Evolutionary conservation across 2,888 invertebrate genomes (phyloP).

Genomic region (Acronicta aceris): DNA sequence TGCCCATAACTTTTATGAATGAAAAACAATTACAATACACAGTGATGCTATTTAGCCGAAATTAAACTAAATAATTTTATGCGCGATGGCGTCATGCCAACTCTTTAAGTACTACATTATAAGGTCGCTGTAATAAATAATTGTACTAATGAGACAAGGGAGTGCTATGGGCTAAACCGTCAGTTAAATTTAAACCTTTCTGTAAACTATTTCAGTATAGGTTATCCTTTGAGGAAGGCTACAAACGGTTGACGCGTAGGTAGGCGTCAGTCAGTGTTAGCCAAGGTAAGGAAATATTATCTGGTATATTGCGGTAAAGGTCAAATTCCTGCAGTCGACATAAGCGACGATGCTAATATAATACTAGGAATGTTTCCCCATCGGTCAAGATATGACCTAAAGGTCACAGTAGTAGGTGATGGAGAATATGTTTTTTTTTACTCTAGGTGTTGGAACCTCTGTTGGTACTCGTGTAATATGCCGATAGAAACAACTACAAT

Average conservation of each 20-base stretch:
- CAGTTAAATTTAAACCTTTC: constrained; percentile 26
- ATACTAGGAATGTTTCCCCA: constrained; percentile 9
- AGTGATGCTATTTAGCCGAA: constrained; percentile 32
- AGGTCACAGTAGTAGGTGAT: not conserved
- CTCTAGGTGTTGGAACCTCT: no score
- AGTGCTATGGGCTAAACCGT: constrained; percentile 12
- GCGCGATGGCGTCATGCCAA: constrained; percentile 54
- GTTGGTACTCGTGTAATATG: no score
- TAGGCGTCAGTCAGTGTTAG: constrained; percentile 26
- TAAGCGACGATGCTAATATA: constrained; percentile 10
- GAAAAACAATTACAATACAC: constrained; percentile 46
- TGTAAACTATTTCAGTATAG: constrained; percentile 24
- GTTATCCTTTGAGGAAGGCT: constrained; percentile 24
- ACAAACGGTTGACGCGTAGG: constrained; percentile 18
- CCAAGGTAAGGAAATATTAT: not conserved
- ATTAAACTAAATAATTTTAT: constrained; percentile 51
- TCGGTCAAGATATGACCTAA: constrained; percentile 3
- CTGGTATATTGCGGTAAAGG: constrained; percentile 28
- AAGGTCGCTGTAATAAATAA: constrained; percentile 47
- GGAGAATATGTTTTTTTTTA: no score
- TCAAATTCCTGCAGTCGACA: constrained; percentile 13
- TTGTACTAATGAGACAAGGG: constrained; percentile 44
- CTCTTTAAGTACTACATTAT: constrained; percentile 47
- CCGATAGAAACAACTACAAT: no score
- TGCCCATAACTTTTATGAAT: constrained; percentile 34